A percentile compares a stretch with the other conserved stretches of the same genome.
These are phyloP conservation scores for Sitophilus oryzae DNA, from an alignment of 1,140 invertebrate species.

Conservation along the genomic window DNA sequence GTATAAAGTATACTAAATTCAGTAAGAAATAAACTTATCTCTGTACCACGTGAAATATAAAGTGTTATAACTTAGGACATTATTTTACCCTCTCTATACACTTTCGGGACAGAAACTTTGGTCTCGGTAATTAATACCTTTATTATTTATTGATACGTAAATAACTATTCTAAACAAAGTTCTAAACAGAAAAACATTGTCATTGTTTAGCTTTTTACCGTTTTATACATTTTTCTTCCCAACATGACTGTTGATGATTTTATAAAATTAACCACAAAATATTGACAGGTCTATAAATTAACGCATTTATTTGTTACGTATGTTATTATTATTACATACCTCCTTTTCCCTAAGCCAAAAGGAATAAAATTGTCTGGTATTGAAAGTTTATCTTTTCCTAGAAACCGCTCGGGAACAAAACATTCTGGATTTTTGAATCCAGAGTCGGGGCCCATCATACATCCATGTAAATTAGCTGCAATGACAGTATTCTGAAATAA, in stretches of 20 bases:
- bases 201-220: neutral
- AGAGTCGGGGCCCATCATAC: conserved; percentile 62
- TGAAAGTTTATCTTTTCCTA: conserved; percentile 59
- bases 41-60: no score
- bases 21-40: no score
- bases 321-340: neutral
- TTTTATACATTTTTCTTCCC: neutral
- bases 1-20: no score
- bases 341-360: conserved; percentile 67
- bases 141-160: no score
- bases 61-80: no score
- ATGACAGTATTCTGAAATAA: conserved; percentile 69
- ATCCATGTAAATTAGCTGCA: conserved; percentile 71
- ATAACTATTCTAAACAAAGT: neutral
- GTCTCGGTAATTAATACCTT: no score
- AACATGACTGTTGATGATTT: neutral
- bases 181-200: neutral
- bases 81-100: neutral
- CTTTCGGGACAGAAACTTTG: neutral
- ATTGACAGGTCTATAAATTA: neutral
- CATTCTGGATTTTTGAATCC: conserved; percentile 65
- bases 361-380: conserved; percentile 68
- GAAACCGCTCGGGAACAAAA: conserved; percentile 73
- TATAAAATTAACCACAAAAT: neutral
- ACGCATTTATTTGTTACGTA: neutral